These are phyloP conservation scores for Alcis repandata DNA, from an alignment of 2,888 invertebrate genomes.

Conservation along the genomic window DNA sequence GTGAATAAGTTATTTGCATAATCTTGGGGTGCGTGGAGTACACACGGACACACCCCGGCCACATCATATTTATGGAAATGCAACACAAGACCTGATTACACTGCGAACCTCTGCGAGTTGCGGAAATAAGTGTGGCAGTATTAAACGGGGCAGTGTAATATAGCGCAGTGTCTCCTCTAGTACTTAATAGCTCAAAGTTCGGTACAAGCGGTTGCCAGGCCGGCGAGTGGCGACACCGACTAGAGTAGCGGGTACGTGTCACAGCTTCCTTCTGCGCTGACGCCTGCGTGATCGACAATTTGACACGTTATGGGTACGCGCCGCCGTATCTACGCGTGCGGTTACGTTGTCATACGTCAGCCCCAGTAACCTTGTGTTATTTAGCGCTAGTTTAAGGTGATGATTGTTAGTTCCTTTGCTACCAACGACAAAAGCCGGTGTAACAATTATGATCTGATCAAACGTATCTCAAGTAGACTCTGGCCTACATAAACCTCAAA, in stretches of 20 bases:
- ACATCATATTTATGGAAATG: constrained; percentile 6
- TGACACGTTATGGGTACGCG: neutral
- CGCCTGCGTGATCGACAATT: constrained; percentile 62
- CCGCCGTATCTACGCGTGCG: constrained; percentile 52
- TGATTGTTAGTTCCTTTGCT: constrained; percentile 48
- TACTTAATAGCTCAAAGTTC: too few relatives aligned
- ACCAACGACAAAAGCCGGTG: constrained; percentile 28
- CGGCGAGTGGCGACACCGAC: constrained; percentile 57
- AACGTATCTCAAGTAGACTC: constrained; percentile 1
- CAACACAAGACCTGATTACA: too few relatives aligned
- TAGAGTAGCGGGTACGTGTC: constrained; percentile 45
- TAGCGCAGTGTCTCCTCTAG: too few relatives aligned
- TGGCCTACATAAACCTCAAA: constrained; percentile 6
- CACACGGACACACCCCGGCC: too few relatives aligned
- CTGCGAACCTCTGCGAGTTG: too few relatives aligned
- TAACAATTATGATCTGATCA: constrained; percentile 35
- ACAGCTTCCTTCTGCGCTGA: constrained; percentile 66
- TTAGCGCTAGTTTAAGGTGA: constrained; percentile 53
- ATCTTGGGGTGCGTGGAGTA: too few relatives aligned
- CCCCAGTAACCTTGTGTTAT: constrained; percentile 50
- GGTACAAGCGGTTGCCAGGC: constrained; percentile 64
- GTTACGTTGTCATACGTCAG: constrained; percentile 55
- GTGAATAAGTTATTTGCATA: too few relatives aligned
- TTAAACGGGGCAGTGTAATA: too few relatives aligned
- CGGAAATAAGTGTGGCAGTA: too few relatives aligned